Base-by-base conservation (phyloP, 2,888 invertebrate species). In the Archaeoteleia sp. region DNA sequence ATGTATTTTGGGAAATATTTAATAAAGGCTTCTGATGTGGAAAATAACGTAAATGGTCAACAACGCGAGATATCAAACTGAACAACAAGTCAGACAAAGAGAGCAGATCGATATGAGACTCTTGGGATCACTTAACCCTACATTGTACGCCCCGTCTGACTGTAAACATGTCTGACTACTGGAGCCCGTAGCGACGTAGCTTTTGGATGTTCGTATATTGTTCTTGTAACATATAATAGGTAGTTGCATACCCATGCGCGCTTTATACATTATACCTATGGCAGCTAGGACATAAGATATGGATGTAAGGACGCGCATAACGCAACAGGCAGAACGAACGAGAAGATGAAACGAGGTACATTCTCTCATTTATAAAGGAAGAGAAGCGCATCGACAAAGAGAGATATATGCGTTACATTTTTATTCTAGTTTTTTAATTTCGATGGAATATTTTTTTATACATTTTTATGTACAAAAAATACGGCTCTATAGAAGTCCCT, bases 141-240 rank as follows among this genome's bases (percentile, higher is more conserved):
- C 42, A 32, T 39, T 37, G 39, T 49, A 63, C 42, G 40, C 40
- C 20, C 43, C 35, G 66, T 54, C 60, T 67, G 66, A 67, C 61
- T 61, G 67, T 61, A 67, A 67, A 67, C 61, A 67, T 67, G 60
- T 58, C 66, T 43, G 66, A 58, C 66, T 66, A 66, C 58, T 54
- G 60, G 29, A 39, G 30, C 25, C 3, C 15, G 43, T 20, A 9
- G 58, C 58, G 46, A 57, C 65, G 34, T 30, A 46, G 53, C 53
- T 53, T 46, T 66, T 53, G 58, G 66, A 43, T 30, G 32, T 37
- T 48, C 60, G 45, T 60, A 60, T 54, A 54, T 66, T 66, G 58
- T 48, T 46, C 66, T 17, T 43, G 45, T 37, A 51, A 66, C 29
- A 46, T 58, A 66, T 58, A 66, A 66, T 58, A 34, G 48, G 48